phyloP scores from a whole-genome alignment of 2,797 vertebrate species.

The Pelobates cultripes region DNA sequence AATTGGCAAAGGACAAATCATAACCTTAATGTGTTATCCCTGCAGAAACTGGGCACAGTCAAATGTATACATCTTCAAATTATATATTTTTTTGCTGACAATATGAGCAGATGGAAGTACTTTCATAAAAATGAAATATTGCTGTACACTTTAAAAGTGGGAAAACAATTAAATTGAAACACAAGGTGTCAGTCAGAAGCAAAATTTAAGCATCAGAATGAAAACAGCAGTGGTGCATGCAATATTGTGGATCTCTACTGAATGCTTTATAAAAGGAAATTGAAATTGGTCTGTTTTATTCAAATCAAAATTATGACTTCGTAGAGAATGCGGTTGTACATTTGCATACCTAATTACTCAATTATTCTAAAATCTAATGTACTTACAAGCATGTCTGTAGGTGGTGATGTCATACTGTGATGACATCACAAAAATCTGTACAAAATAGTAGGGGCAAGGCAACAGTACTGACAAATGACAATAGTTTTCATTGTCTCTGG shows the following conservation, averaged over 20 bases:
- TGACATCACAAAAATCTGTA: conserved; percentile 27
- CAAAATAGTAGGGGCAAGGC: neutral
- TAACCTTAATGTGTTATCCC: conserved; percentile 20
- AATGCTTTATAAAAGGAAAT: conserved; percentile 23
- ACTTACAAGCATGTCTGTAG: conserved; percentile 6
- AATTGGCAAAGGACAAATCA: conserved; percentile 43
- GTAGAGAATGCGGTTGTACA: conserved; percentile 13
- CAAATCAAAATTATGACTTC: conserved; percentile 33
- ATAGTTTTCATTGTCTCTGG: conserved; percentile 4
- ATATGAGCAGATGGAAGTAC: conserved; percentile 42
- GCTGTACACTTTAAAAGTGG: conserved; percentile 23
- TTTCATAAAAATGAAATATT: conserved; percentile 50
- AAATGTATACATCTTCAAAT: conserved; percentile 9
- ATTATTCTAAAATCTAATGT: conserved; percentile 17
- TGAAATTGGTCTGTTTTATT: conserved; percentile 15
- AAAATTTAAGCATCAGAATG: conserved; percentile 37
- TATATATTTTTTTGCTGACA: conserved; percentile 28
- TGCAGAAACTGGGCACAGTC: conserved; percentile 30
- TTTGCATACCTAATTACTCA: conserved; percentile 35
- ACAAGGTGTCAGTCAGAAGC: conserved; percentile 41
- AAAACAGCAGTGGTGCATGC: conserved; percentile 23
- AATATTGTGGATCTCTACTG: conserved; percentile 17
- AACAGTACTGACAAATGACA: conserved; percentile 13
- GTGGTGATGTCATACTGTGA: conserved; percentile 37
- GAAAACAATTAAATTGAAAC: conserved; percentile 49